These are phyloP conservation scores for Trilocha varians DNA, from an alignment of 2,888 invertebrate species.

Conservation along the genomic window DNA sequence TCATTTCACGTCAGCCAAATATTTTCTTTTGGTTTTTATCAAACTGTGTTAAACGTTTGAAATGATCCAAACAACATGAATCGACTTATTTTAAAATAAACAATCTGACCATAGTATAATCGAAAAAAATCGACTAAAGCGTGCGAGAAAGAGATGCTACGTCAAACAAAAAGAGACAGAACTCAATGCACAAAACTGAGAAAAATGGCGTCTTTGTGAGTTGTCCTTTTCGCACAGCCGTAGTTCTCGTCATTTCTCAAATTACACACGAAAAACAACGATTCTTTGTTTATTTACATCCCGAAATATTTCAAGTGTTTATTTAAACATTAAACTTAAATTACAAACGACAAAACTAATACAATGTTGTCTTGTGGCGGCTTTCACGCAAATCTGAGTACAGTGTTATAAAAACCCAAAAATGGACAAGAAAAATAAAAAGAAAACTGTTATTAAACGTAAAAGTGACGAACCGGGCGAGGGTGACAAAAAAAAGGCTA, in stretches of 20 bases:
- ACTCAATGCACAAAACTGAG: constrained; percentile 39
- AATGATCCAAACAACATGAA: too few relatives aligned
- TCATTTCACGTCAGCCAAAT: too few relatives aligned
- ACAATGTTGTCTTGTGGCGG: constrained; percentile 49
- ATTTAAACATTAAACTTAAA: constrained; percentile 2
- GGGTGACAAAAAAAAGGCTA: constrained; percentile 52
- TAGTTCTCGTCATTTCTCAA: constrained; percentile 27
- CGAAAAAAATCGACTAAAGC: neutral
- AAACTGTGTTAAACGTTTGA: too few relatives aligned
- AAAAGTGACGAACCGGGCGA: constrained; percentile 61
- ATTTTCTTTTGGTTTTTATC: too few relatives aligned
- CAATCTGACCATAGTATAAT: neutral
- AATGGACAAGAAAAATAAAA: constrained; percentile 71
- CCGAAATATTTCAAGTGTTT: constrained; percentile 11
- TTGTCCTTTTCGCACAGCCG: constrained; percentile 58
- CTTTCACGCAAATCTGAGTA: constrained; percentile 16
- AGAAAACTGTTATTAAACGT: constrained; percentile 64
- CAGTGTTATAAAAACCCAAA: constrained; percentile 31
- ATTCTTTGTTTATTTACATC: constrained; percentile 19
- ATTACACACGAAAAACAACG: constrained; percentile 25
- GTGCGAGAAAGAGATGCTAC: constrained; percentile 15
- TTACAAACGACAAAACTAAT: constrained; percentile 3
- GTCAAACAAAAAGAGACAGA: constrained; percentile 14
- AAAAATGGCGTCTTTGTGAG: constrained; percentile 66
- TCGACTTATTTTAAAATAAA: neutral